Conservation (phyloP, 2,888 invertebrate species). For the Prosapia bicincta region DNA sequence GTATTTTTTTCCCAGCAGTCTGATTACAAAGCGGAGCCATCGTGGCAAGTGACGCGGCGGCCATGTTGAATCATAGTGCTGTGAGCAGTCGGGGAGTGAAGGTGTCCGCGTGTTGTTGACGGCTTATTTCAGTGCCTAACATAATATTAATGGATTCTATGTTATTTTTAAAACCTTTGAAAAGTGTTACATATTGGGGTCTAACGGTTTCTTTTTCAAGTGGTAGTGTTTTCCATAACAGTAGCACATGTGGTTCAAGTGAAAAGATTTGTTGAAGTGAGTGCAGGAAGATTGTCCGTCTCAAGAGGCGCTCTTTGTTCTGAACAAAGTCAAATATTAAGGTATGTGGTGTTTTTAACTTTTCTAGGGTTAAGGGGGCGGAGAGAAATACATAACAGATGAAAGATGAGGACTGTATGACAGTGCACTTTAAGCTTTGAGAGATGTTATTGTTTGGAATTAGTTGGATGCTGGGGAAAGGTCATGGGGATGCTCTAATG, state of each 20-base stretch:
- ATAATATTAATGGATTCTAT: constrained; percentile 2
- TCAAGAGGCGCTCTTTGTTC: constrained; percentile 24
- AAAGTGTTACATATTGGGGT: background rate
- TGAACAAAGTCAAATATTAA: constrained; percentile 21
- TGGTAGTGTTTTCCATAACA: constrained; percentile 8
- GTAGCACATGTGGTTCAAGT: constrained; percentile 21
- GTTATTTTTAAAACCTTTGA: background rate
- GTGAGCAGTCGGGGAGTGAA: constrained; percentile 22
- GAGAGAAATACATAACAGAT: constrained; percentile 25
- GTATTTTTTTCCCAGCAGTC: constrained; percentile 27
- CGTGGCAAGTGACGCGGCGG: constrained; percentile 24
- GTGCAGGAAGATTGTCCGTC: constrained; percentile 16
- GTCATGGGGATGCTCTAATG: constrained; percentile 24
- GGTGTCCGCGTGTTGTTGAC: constrained; percentile 16
- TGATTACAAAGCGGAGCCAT: constrained; percentile 17
- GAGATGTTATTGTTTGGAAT: constrained; percentile 27
- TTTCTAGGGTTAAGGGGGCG: constrained; percentile 9
- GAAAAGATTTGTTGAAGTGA: constrained; percentile 22
- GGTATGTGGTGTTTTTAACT: constrained; percentile 23
- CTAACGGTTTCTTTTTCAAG: constrained; percentile 21
- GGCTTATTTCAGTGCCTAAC: background rate
- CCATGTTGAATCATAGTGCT: constrained; percentile 28
- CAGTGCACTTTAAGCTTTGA: constrained; percentile 11
- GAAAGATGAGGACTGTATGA: constrained; percentile 22
- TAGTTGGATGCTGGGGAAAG: constrained; percentile 24